Evolutionary conservation across 1,140 invertebrate genomes (phyloP).

Genomic region (Antheraea mylitta): DNA sequence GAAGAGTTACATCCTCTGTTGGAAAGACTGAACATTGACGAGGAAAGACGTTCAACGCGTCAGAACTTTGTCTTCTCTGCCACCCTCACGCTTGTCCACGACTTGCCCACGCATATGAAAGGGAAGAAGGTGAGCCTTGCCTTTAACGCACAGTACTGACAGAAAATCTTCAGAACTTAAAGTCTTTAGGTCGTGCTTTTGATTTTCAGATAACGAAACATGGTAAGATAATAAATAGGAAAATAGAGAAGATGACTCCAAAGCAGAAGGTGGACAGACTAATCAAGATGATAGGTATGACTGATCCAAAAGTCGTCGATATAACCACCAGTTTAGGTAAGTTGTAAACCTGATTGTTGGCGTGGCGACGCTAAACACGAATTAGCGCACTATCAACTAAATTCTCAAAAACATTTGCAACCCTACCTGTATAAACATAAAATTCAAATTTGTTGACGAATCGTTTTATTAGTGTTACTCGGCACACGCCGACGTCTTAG

Average conservation of each 20-base stretch:
- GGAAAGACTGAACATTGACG: slow-evolving; percentile 87
- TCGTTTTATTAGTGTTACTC: too few species aligned
- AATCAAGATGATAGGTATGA: slow-evolving; percentile 88
- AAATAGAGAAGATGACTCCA: slow-evolving; percentile 83
- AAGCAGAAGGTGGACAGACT: slow-evolving; percentile 86
- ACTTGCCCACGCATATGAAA: slow-evolving; percentile 87
- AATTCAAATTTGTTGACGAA: too few species aligned
- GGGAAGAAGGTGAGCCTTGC: slow-evolving; percentile 79
- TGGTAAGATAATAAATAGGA: slow-evolving; percentile 77
- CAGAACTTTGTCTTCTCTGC: slow-evolving; percentile 99
- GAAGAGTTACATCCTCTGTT: slow-evolving; percentile 93
- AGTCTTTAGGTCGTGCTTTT: not conserved
- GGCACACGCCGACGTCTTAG: too few species aligned
- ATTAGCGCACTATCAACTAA: too few species aligned
- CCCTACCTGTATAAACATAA: too few species aligned
- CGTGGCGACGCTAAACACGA: too few species aligned
- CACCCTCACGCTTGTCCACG: slow-evolving; percentile 95
- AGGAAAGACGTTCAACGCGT: slow-evolving; percentile 79
- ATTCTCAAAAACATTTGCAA: too few species aligned
- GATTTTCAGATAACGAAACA: slow-evolving; percentile 58
- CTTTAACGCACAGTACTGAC: too few species aligned
- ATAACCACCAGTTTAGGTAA: slow-evolving; percentile 85
- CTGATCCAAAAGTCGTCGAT: slow-evolving; percentile 95
- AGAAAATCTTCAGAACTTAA: too few species aligned
- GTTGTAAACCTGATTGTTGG: not conserved